Conservation (phyloP, 2,113 vertebrate genomes). For the Rhodinocichla rosea region DNA sequence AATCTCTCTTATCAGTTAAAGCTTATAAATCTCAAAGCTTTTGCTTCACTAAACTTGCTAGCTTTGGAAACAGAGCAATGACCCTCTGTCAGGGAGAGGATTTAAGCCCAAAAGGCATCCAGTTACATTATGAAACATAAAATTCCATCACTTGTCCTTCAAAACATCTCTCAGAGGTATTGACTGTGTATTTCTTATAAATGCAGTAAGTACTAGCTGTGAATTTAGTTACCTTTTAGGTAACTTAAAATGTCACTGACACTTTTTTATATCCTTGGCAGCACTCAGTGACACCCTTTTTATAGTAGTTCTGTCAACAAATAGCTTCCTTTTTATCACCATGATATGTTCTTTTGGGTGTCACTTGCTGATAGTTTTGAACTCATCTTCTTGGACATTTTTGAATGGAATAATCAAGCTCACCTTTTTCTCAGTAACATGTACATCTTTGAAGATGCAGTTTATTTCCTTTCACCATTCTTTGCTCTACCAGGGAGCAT, state of each 20-base stretch:
- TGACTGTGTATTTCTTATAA: not conserved
- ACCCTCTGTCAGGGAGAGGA: not conserved
- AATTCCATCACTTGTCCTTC: not conserved
- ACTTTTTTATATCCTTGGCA: not conserved
- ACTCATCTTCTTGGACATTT: not conserved
- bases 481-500: not conserved
- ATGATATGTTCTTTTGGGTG: not conserved
- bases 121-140: not conserved
- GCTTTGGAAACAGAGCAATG: not conserved
- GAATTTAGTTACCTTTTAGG: not conserved
- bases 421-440: not conserved
- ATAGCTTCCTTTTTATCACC: not conserved
- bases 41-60: not conserved
- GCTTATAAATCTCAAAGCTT: not conserved
- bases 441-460: not conserved
- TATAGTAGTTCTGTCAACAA: not conserved
- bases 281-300: not conserved
- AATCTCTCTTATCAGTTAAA: not conserved
- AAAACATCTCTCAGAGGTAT: not conserved
- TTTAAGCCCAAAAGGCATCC: not conserved
- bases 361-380: not conserved
- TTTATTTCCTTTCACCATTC: not conserved
- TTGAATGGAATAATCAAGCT: not conserved
- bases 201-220: not conserved
- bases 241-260: not conserved